Evolutionary conservation across 1,140 invertebrate species (phyloP).

Genomic region (Lasaia peninsularis): DNA sequence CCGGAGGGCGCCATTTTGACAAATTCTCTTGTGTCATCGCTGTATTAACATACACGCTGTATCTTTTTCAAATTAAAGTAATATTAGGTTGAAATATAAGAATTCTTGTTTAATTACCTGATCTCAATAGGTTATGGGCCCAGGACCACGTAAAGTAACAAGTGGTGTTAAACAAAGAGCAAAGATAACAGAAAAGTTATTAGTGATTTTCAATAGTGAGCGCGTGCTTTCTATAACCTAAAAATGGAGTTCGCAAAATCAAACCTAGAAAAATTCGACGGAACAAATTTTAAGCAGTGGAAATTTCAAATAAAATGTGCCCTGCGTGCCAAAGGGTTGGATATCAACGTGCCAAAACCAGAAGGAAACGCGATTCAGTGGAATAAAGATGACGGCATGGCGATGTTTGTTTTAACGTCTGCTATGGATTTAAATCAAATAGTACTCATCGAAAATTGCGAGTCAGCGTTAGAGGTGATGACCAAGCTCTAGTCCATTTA

Average conservation of each 20-base stretch:
- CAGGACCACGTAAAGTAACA: no score
- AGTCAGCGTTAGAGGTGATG: conserved; percentile 27
- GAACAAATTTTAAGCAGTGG: conserved; percentile 44
- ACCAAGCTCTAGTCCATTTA: conserved; percentile 20
- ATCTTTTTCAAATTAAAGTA: no score
- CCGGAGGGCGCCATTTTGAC: no score
- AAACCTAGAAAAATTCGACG: conserved; percentile 35
- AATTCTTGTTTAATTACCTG: no score
- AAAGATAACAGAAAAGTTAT: no score
- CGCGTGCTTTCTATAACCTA: not conserved
- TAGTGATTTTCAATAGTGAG: not conserved
- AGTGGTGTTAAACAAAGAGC: no score
- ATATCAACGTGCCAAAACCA: conserved; percentile 28
- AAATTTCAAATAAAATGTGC: conserved; percentile 41
- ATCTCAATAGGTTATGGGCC: no score
- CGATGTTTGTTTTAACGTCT: conserved; percentile 46
- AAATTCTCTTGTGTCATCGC: no score
- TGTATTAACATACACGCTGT: no score
- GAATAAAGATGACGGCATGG: conserved; percentile 39
- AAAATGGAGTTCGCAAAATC: conserved; percentile 17
- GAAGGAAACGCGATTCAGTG: conserved; percentile 23
- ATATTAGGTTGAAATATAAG: no score
- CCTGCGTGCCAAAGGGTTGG: conserved; percentile 36
- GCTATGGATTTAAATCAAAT: conserved; percentile 47
- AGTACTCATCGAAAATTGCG: conserved; percentile 44